Evolutionary conservation across 1,140 invertebrate genomes (phyloP).

Genomic region (Apocrypta bakeri): DNA sequence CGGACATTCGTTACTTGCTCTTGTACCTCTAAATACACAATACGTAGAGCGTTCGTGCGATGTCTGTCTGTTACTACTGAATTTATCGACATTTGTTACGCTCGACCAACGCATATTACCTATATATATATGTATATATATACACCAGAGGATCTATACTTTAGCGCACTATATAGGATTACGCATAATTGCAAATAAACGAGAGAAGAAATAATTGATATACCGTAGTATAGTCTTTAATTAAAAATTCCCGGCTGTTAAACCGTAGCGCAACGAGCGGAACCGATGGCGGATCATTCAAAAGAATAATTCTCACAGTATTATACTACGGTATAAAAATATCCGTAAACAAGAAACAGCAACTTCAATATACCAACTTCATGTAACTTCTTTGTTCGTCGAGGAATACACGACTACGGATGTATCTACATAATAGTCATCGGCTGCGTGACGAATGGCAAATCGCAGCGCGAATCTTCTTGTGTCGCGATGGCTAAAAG

Average conservation of each 20-base stretch:
- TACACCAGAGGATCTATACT: background rate
- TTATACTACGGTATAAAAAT: background rate
- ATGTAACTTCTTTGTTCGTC: background rate
- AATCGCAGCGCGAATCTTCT: background rate
- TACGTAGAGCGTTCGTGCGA: too few relatives aligned
- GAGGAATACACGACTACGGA: background rate
- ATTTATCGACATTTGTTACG: background rate
- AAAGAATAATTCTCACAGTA: background rate
- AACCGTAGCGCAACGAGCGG: background rate
- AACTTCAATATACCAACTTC: background rate
- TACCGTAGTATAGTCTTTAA: background rate
- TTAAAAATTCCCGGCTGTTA: background rate
- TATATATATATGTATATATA: too few relatives aligned
- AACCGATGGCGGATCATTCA: background rate
- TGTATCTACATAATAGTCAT: background rate
- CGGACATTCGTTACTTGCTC: background rate
- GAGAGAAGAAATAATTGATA: background rate
- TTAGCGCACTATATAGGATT: background rate
- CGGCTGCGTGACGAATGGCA: background rate
- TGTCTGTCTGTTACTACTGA: background rate
- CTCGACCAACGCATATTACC: background rate
- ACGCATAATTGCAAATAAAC: background rate
- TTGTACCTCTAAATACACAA: background rate
- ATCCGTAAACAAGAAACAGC: background rate
- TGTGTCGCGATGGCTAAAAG: background rate